phyloP scores from a whole-genome alignment of 92 coral and sea anemone species.

The Parazoanthus atlanticus region DNA sequence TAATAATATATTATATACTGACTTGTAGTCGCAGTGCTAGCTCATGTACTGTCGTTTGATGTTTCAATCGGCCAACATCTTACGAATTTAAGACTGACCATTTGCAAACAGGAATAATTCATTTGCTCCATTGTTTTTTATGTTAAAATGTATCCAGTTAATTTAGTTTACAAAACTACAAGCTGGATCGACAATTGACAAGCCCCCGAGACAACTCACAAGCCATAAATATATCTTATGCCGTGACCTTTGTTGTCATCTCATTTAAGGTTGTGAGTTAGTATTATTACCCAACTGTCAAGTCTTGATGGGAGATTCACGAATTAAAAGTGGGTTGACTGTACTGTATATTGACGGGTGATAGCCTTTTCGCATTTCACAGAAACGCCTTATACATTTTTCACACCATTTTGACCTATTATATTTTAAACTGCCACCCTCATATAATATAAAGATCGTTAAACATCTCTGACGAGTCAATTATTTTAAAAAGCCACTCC shows the following conservation, averaged over 20 bases:
- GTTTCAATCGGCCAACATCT: background rate
- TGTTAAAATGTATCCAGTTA: no score
- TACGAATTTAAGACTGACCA: background rate
- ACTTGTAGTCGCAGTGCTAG: background rate
- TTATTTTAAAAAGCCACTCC: background rate
- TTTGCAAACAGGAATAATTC: background rate
- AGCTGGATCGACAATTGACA: background rate
- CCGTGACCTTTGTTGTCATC: background rate
- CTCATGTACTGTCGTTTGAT: background rate
- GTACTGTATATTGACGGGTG: no score
- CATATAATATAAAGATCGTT: background rate
- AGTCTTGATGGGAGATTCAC: background rate
- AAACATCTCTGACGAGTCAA: background rate
- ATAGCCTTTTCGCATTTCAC: background rate
- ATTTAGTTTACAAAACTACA: background rate
- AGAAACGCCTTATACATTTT: background rate
- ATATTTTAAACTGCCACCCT: background rate
- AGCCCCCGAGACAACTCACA: conserved; percentile 1
- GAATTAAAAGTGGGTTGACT: background rate
- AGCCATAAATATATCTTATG: background rate
- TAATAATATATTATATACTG: background rate
- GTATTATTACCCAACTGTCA: background rate
- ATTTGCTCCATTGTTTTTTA: background rate
- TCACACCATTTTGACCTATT: background rate
- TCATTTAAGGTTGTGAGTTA: background rate